These are phyloP conservation scores for Tortricodes alternella DNA, from an alignment of 2,888 invertebrate genomes.

Conservation along the genomic window DNA sequence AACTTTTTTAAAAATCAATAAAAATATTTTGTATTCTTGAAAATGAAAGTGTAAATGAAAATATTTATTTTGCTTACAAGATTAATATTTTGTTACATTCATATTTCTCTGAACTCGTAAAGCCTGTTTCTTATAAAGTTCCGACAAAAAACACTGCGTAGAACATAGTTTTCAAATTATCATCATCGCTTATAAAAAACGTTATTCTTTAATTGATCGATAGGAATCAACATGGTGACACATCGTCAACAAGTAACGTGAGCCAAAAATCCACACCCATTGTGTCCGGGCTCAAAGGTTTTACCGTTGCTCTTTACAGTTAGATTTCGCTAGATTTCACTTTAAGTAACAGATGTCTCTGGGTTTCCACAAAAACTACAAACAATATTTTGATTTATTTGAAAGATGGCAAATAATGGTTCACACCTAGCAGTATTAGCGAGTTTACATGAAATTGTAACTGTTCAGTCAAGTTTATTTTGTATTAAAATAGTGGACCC, in stretches of 20 bases:
- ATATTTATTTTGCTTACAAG: no score
- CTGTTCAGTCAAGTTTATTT: no score
- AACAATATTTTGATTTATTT: neutral
- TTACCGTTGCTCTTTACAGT: conserved; percentile 19
- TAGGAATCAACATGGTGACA: conserved; percentile 29
- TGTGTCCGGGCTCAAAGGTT: conserved; percentile 5
- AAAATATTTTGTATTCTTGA: no score
- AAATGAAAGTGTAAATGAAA: no score
- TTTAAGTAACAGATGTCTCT: neutral
- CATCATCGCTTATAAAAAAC: conserved; percentile 5
- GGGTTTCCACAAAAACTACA: neutral
- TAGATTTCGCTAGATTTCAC: conserved; percentile 11
- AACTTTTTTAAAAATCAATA: no score
- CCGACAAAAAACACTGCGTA: neutral
- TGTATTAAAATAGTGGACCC: no score
- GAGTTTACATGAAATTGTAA: no score
- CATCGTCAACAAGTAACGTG: conserved; percentile 9
- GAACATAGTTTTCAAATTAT: conserved; percentile 12
- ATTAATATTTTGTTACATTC: no score
- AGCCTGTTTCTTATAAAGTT: neutral
- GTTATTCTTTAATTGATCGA: conserved; percentile 30
- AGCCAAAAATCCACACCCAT: conserved; percentile 26
- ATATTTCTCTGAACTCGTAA: no score
- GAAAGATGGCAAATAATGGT: no score
- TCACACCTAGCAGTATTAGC: no score